These are phyloP conservation scores for Rynchops niger DNA, from an alignment of 2,113 vertebrate genomes.

Conservation along the genomic window DNA sequence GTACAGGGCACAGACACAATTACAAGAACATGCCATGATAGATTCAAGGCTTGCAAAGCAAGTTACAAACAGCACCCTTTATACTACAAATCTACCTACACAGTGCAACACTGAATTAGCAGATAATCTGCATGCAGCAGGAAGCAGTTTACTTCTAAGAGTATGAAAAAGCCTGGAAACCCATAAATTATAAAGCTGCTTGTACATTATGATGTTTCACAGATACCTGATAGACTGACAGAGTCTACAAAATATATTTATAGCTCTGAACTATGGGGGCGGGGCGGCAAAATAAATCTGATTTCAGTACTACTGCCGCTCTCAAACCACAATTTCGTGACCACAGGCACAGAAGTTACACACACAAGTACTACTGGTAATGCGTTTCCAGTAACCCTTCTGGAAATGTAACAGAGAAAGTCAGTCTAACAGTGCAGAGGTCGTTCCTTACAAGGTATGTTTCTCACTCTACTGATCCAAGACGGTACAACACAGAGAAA, in stretches of 20 bases:
- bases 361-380: not conserved
- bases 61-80: not conserved
- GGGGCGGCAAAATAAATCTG: not conserved
- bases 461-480: slow-evolving; percentile 39
- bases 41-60: not conserved
- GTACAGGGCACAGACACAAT: not conserved
- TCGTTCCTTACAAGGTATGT: not conserved
- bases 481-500: not conserved
- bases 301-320: not conserved
- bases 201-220: not conserved
- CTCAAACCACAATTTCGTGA: not conserved
- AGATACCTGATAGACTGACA: not conserved
- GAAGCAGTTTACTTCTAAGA: not conserved
- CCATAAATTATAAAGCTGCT: not conserved
- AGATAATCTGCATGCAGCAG: not conserved
- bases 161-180: not conserved
- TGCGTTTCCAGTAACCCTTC: not conserved
- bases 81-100: not conserved
- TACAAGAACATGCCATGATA: not conserved
- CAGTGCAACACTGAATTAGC: not conserved
- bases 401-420: slow-evolving; percentile 1
- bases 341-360: not conserved
- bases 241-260: not conserved
- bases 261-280: not conserved
- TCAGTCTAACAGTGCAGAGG: slow-evolving; percentile 5